Base-by-base conservation (phyloP, 2,888 invertebrate genomes). In the Patella pellucida region DNA sequence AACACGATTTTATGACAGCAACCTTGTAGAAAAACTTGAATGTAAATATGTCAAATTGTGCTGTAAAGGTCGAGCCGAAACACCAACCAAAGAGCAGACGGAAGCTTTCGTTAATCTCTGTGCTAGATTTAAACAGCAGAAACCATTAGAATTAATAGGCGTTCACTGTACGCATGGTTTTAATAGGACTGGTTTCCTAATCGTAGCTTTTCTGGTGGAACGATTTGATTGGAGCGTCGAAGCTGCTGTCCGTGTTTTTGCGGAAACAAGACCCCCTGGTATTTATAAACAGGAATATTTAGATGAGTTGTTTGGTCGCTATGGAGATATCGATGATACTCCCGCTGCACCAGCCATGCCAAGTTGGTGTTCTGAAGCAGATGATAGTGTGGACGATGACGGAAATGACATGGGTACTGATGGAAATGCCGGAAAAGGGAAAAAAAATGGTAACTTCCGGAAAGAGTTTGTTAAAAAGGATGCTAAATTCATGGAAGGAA, bases 141-240 rank as follows among this genome's bases (percentile, higher is more conserved):
- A 96, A 87, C 97, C 98, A 0, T 90, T 95, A 76, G 94, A 96
- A 86, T 91, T 93, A 70, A 94, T 96, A 82, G 96, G 93, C 52
- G 95, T 98, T 11, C 98, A 98, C 90, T 98, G 98, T 88, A 98
- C 99, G 0, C 99, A 99, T 91, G 99, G 99, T 0, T 99, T 99
- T 91, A 99, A 99, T 91, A 93, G 99, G 84, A 98, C 98, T 11
- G 99, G 99, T 0, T 99, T 99, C 89, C 92, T 99, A 9, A 95
- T 99, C 72, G 94, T 95, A 50, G 95, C 97, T 0, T 99, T 96
- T 91, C 93, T 99, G 91, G 95, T 98, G 5, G 95, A 96, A 88
- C 94, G 94, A 79, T 92, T 95, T 87, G 95, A 95, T 84, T 96
- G 94, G 91, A 95, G 91, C 14, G 62, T 62, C 23, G 62, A 62